Evolutionary conservation across 92 coral and sea anemone species (phyloP).

Genomic region (Porites divaricata): DNA sequence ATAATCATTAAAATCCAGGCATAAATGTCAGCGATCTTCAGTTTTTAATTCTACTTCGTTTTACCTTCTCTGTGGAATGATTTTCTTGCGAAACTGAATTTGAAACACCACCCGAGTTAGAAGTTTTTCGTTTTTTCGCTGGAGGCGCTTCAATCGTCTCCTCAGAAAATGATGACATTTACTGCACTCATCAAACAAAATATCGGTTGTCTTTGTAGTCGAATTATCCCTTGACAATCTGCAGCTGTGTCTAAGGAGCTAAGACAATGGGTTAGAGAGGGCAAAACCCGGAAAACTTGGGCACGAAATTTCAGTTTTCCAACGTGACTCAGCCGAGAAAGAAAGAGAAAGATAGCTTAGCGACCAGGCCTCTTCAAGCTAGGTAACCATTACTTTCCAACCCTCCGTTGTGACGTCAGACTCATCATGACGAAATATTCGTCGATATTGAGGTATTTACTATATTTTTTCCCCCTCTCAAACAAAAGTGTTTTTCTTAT

Average conservation of each 20-base stretch:
- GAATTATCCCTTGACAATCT: background rate
- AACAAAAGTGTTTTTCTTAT: too few species aligned
- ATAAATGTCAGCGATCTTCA: background rate
- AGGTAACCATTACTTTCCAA: slow-evolving; percentile 2
- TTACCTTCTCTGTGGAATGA: slow-evolving; percentile 78
- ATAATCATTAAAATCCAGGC: background rate
- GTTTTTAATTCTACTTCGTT: background rate
- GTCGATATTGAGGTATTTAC: background rate
- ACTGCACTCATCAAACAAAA: slow-evolving; percentile 93
- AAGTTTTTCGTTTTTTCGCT: slow-evolving; percentile 96
- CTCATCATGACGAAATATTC: background rate
- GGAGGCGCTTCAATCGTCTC: slow-evolving; percentile 98
- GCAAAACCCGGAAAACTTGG: slow-evolving; percentile 24
- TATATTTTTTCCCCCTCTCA: too few species aligned
- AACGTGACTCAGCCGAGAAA: slow-evolving; percentile 37
- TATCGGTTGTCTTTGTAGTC: slow-evolving; percentile 19
- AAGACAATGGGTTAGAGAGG: background rate
- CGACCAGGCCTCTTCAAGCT: slow-evolving; percentile 32
- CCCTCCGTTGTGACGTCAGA: background rate
- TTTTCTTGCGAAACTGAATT: slow-evolving; percentile 80
- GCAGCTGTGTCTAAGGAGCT: background rate
- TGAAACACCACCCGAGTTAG: slow-evolving; percentile 66
- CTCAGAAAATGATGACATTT: slow-evolving; percentile 99
- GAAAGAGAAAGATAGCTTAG: background rate
- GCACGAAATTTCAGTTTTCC: background rate